Evolutionary conservation across 1,140 invertebrate genomes (phyloP).

Genomic region (Elysia chlorotica): DNA sequence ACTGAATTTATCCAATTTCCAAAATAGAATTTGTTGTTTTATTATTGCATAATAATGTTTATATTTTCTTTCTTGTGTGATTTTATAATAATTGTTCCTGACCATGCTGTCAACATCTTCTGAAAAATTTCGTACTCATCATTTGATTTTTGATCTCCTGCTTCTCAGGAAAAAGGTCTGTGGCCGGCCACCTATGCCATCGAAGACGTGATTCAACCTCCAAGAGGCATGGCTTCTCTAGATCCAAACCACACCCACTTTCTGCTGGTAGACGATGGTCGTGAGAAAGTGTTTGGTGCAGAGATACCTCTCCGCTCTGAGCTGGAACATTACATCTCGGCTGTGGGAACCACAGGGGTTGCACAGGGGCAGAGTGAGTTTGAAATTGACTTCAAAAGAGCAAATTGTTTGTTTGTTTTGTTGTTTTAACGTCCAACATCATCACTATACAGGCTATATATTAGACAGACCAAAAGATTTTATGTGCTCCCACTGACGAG

Average conservation of each 20-base stretch:
- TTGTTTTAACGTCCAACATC: too few species aligned
- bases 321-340: constrained; percentile 48
- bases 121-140: too few species aligned
- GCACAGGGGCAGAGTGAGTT: constrained; percentile 37
- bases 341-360: constrained; percentile 48
- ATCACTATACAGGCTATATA: too few species aligned
- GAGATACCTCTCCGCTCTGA: constrained; percentile 57
- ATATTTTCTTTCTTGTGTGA: neutral
- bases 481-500: too few species aligned
- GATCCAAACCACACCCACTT: constrained; percentile 65
- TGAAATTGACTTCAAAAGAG: too few species aligned
- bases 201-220: constrained; percentile 24
- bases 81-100: neutral
- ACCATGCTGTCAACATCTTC: neutral
- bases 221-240: constrained; percentile 35
- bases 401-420: too few species aligned
- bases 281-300: constrained; percentile 54
- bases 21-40: too few species aligned
- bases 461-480: too few species aligned
- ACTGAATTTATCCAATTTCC: too few species aligned
- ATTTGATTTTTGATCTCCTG: too few species aligned
- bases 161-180: constrained; percentile 28
- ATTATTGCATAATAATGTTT: too few species aligned
- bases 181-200: constrained; percentile 44
- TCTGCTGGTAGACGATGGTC: constrained; percentile 62